Evolutionary conservation across 2,797 vertebrate species (phyloP), one percentile per base, ranked within the genome.

Genomic region (Acomys russatus): DNA sequence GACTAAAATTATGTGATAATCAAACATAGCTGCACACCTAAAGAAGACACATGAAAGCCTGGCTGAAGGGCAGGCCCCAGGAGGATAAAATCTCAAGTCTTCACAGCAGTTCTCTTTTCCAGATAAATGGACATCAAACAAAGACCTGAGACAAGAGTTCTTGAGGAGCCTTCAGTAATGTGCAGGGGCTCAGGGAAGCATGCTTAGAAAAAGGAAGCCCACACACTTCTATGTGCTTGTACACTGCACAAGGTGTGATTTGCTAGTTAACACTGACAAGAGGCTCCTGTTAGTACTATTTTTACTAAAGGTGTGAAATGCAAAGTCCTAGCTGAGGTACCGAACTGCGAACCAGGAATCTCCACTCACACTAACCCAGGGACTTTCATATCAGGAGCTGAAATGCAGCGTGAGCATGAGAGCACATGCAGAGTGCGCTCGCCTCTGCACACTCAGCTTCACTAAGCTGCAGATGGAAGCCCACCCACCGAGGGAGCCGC

Each of bases 211-310:
- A 88, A 87, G 7, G 54, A 86, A 89, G 54, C 33, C 77, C 28
- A 30, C n/a, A 54, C 6, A 6, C 83, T 76, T 85, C 88, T 85
- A 51, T 22, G 51, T 15, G 11, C 4, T 79, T 78, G 63, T 70
- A 66, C 82, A 70, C 20, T 91, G 30, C 6, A 64, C 3, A 73
- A 68, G 1, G 49, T 63, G 1, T 3, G 15, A 11, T 66, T 54
- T 79, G 63, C 64, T 94, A 23, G 17, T 18, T 85, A 90, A 61
- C 25, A 83, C 51, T 38, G 71, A 22, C 9, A 83, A 89, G 79
- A 73, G 92, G 92, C 88, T 93, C 94, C 94, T 71, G 64, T 70
- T 74, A 90, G 90, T 84, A 71, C 68, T 86, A 83, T 59, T 80
- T 70, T 54, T 23, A 77, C 6, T 66, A 63, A 83, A 71, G 35